Evolutionary conservation across 2,888 invertebrate genomes (phyloP).

Genomic region (Tromatobia lineatoria): DNA sequence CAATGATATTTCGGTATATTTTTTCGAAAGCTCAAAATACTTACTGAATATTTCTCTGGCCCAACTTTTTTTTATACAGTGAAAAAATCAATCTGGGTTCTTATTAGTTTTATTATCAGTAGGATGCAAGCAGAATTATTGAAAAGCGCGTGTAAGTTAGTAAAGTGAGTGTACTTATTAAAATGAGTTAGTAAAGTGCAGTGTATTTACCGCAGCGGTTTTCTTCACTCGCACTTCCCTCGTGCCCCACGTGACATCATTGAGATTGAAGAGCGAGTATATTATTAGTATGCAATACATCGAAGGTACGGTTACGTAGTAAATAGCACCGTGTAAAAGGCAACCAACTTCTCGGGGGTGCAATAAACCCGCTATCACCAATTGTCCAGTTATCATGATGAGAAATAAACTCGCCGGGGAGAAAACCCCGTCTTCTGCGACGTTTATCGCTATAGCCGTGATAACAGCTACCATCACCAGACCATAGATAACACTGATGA

Average conservation of each 20-base stretch:
- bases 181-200: conserved; percentile 25
- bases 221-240: conserved; percentile 86
- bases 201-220: conserved; percentile 77
- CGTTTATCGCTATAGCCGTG: conserved; percentile 84
- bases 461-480: conserved; percentile 87
- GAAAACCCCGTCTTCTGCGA: conserved; percentile 83
- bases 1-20: no score
- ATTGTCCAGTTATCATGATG: conserved; percentile 83
- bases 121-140: background rate
- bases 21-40: no score
- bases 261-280: conserved; percentile 88
- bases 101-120: background rate
- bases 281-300: conserved; percentile 88
- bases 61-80: background rate
- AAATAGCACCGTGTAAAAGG: conserved; percentile 85
- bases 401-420: conserved; percentile 86
- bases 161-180: no score
- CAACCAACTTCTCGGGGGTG: conserved; percentile 86
- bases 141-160: conserved; percentile 26
- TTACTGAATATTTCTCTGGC: background rate
- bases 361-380: conserved; percentile 85
- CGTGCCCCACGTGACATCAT: conserved; percentile 89
- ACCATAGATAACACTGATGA: conserved; percentile 85
- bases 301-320: conserved; percentile 88
- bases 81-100: background rate